Evolutionary conservation across 2,888 invertebrate genomes (phyloP).

Genomic region (Acanthoscelides obtectus): DNA sequence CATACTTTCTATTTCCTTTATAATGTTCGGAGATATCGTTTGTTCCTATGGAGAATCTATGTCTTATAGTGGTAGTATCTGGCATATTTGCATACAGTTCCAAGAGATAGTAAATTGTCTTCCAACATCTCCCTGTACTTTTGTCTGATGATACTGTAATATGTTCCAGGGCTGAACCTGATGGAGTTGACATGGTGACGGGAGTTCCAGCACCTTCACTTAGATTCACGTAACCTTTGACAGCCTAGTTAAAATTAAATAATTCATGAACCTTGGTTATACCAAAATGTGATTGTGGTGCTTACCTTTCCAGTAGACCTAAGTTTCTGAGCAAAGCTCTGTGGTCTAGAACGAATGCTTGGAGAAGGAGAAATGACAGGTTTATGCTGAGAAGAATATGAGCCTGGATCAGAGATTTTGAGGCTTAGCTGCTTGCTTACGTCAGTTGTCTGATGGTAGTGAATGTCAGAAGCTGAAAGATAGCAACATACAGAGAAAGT

Average conservation of each 20-base stretch:
- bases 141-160: constrained; percentile 51
- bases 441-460: constrained; percentile 53
- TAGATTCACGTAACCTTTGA: constrained; percentile 70
- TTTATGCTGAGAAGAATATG: constrained; percentile 39
- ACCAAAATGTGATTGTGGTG: constrained; percentile 42
- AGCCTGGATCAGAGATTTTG: constrained; percentile 45
- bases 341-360: constrained; percentile 63
- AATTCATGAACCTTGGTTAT: constrained; percentile 6
- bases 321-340: constrained; percentile 84
- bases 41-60: constrained; percentile 64
- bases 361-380: constrained; percentile 53
- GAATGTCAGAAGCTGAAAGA: constrained; percentile 56
- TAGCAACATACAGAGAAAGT: neutral
- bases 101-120: constrained; percentile 86
- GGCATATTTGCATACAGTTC: constrained; percentile 93
- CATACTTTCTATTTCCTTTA: constrained; percentile 57
- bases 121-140: constrained; percentile 73
- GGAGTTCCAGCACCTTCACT: constrained; percentile 72
- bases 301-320: constrained; percentile 81
- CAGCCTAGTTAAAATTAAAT: constrained; percentile 15
- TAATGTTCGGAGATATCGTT: constrained; percentile 64
- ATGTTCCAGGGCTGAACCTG: constrained; percentile 54
- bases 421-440: constrained; percentile 47
- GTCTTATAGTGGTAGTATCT: constrained; percentile 87
- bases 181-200: constrained; percentile 60